Conservation (phyloP, 2,797 vertebrate genomes). For the Leptoclinus maculatus region DNA sequence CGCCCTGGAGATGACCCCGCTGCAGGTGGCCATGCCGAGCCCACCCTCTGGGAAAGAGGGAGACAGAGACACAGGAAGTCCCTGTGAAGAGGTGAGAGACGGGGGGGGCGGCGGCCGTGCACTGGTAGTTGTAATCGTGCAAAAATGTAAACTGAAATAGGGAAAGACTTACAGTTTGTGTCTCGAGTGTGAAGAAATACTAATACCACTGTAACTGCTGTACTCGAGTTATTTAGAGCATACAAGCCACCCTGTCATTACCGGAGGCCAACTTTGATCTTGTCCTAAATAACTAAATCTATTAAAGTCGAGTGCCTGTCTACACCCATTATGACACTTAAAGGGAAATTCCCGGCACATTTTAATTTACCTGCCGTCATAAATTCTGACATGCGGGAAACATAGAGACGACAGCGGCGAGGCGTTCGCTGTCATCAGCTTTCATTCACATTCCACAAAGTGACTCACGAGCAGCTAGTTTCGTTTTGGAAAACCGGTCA, state of each 20-base stretch:
- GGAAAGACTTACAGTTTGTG: not conserved
- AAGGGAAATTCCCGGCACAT: not conserved
- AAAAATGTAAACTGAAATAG: not conserved
- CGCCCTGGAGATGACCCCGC: conserved; percentile 80
- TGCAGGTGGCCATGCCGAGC: conserved; percentile 51
- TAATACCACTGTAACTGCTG: not conserved
- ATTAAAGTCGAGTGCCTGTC: not conserved
- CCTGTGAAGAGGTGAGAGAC: conserved; percentile 47
- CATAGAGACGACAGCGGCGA: not conserved
- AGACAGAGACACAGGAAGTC: not conserved
- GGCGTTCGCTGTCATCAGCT: not conserved
- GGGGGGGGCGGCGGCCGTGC: not conserved
- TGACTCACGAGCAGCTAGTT: conserved; percentile 43
- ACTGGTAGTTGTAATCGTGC: not conserved
- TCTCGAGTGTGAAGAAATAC: not conserved
- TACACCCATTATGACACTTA: not conserved
- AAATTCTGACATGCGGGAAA: not conserved
- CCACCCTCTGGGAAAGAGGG: conserved; percentile 27
- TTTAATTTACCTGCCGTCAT: not conserved
- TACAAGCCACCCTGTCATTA: not conserved
- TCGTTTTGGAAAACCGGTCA: conserved; percentile 22
- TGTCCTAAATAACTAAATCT: not conserved
- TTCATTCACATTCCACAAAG: conserved; percentile 41
- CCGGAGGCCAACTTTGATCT: not conserved
- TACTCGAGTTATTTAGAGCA: not conserved